A percentile compares a stretch with the other conserved stretches of the same genome.
Conservation (phyloP, 2,113 vertebrate species). For the Melanotaenia duboulayi region DNA sequence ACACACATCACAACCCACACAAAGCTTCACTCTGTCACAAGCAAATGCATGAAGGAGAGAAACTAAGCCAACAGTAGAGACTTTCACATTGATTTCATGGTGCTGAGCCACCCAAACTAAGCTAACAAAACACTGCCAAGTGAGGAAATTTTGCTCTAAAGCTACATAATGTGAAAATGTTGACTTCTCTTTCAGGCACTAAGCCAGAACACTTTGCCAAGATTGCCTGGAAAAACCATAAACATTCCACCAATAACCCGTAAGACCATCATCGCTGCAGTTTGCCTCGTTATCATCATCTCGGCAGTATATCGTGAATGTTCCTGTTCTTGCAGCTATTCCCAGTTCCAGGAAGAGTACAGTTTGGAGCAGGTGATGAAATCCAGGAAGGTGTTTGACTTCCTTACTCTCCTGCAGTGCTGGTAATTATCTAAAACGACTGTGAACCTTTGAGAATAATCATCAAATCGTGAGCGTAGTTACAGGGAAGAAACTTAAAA, state of each 20-base stretch:
- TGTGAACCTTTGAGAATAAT: too few species aligned
- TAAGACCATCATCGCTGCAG: constrained; percentile 74
- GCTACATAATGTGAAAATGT: background rate
- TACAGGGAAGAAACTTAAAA: too few species aligned
- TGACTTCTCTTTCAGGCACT: constrained; percentile 84
- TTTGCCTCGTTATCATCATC: background rate
- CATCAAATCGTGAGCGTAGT: background rate
- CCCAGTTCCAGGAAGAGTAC: constrained; percentile 93
- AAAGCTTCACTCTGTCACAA: too few species aligned
- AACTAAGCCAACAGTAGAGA: background rate
- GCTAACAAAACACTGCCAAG: too few species aligned
- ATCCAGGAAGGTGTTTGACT: constrained; percentile 89
- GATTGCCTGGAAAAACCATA: constrained; percentile 99
- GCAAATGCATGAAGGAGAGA: background rate
- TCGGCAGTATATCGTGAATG: background rate
- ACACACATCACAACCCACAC: background rate
- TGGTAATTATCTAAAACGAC: constrained; percentile 85
- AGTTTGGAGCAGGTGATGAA: constrained; percentile 89
- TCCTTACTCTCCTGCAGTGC: constrained; percentile 93
- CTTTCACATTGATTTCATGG: background rate
- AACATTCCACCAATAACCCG: constrained; percentile 96
- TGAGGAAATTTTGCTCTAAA: background rate
- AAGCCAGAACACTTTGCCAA: constrained; percentile 96
- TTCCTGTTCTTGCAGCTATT: constrained; percentile 82
- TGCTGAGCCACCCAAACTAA: background rate